Base-by-base conservation (phyloP, 1,140 invertebrate species). In the Leptinotarsa defecta region DNA sequence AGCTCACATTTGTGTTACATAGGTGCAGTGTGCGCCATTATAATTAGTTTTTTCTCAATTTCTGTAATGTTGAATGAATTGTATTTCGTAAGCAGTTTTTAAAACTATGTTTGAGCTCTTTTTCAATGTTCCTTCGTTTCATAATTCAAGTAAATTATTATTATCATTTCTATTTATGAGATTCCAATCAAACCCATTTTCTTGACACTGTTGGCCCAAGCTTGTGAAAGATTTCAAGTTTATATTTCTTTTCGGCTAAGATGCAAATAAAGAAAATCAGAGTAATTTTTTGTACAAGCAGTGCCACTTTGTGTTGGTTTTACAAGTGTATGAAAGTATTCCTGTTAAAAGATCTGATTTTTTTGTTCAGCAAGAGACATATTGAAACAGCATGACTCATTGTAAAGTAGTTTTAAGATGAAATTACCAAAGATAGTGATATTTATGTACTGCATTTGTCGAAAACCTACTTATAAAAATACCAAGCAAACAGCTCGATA, bases 341-440 rank as follows among this genome's bases (percentile, higher is more conserved):
- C 67, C 52, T 62, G 34, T 34, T 70, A 5, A 48, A 57, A 71
- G 70, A 71, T 71, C 70, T 71, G 70, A 71, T 27, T 49, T 57
- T 34, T 34, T 71, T 17, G 20, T 61, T 61, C 70, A 71, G 70
- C 48, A 17, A 71, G 48, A 71, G 70, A 71, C 70, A 24, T 57
- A 61, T 48, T 65, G 11, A 20, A 34, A 27, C n/a, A 43, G 15
- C 70, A 71, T 71, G 70, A 71, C 70, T 49, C 61, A 61, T 49
- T 71, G 27, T 48, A 73, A 61, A 73, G 57, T 73, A 73, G 71
- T 20, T 71, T 65, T 73, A 73, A 73, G 71, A 34, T 65, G 71
- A 67, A 73, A 73, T 73, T 73, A 73, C 71, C 71, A 73, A 73
- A 73, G 71, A 73, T 73, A 73, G 71, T 73, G 71, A 73, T 73